Evolutionary conservation across 2,113 vertebrate species (phyloP), one percentile per base, ranked within the genome.

Genomic region (Stegostoma tigrinum): DNA sequence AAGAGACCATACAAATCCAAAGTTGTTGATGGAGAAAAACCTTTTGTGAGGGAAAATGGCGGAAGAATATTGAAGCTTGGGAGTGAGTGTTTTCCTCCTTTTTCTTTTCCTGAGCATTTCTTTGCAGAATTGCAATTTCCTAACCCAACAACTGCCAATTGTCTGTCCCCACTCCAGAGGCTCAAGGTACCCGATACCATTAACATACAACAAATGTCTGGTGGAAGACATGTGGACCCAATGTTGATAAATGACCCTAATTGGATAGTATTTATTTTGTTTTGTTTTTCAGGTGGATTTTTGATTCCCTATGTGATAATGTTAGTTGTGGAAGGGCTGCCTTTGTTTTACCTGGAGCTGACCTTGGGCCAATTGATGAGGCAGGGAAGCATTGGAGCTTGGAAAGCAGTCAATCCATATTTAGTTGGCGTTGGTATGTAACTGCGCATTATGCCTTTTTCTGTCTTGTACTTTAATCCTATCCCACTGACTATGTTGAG

Each of bases 361-460:
- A 98, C 98, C 0, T 97, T 99, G 96, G 99, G 99, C 52, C 99
- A 99, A 97, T 98, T 97, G 96, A 99, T 99, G 98, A 98, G 98
- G 6, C 97, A 97, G 96, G 99, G 99, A 67, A 99, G 99, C 97
- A 98, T 99, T 0, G 98, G 98, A 0, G 98, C 99, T 2, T 99
- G 98, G 98, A 98, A 97, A 5, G 96, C 98, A 17, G 98, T 99
- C 96, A 99, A 97, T 96, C 98, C 98, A 19, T 99, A 99, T 97
- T 97, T 99, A 87, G 97, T 98, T 0, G 99, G 99, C 0, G 96
- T 99, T 0, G 99, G 99, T 99, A 97, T 0, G 98, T 97, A 34
- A 96, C 52, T 30, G 42, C 94, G 15, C 4, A 61, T 85, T 42
- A 8, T 38, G 34, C 30, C 15, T 17, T 95, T 48, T 27, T 86